Evolutionary conservation across 35 echinoderm and acorn worm genomes (phyloP).

Genomic region (Ptychodera flava): DNA sequence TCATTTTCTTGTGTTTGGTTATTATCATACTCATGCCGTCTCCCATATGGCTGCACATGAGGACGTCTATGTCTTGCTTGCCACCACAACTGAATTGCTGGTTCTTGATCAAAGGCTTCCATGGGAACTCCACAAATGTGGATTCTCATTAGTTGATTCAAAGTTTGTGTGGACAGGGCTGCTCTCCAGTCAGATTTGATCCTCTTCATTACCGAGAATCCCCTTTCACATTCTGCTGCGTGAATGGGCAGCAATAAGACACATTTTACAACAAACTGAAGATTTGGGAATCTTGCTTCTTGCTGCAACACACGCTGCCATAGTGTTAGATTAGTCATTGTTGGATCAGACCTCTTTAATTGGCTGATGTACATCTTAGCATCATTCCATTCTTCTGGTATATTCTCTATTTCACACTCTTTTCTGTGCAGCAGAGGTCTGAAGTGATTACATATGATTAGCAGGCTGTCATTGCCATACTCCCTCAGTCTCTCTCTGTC

Average conservation of each 20-base stretch:
- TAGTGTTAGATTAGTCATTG: neutral
- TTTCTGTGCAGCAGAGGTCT: neutral
- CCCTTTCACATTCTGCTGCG: slow-evolving; percentile 7
- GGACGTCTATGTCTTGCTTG: neutral
- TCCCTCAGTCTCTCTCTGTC: neutral
- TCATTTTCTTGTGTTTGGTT: neutral
- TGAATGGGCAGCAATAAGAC: slow-evolving; percentile 3
- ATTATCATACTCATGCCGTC: neutral
- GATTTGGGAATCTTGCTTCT: slow-evolving; percentile 6
- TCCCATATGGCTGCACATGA: neutral
- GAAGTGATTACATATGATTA: neutral
- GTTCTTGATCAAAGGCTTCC: neutral
- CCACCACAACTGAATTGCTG: neutral
- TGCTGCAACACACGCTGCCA: neutral
- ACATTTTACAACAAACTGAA: neutral
- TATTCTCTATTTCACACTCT: neutral
- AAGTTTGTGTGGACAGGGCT: neutral
- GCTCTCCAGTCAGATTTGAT: slow-evolving; percentile 17
- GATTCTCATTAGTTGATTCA: slow-evolving; percentile 3
- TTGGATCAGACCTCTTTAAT: neutral
- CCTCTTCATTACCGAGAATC: slow-evolving; percentile 8
- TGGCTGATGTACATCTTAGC: neutral
- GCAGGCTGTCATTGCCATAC: neutral
- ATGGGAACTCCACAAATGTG: neutral
- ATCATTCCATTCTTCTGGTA: neutral